phyloP scores from a whole-genome alignment of 2,797 vertebrate species.

The Sylvia borin region DNA sequence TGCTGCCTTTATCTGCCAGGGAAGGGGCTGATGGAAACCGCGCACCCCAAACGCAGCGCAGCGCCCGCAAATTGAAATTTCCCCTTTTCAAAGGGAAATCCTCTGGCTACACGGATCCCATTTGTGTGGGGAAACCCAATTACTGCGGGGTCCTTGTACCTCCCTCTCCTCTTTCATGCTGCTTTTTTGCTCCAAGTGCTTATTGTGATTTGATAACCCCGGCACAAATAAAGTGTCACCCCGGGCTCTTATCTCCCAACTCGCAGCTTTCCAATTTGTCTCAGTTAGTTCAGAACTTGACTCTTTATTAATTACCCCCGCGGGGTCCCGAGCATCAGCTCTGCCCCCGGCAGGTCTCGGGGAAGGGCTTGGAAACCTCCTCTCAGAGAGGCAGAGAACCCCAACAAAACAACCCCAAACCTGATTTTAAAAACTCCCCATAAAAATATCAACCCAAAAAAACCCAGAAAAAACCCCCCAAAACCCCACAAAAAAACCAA shows the following conservation, averaged over 20 bases:
- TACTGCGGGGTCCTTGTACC: not conserved
- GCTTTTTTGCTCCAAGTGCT: conserved; percentile 25
- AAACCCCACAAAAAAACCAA: too few relatives aligned
- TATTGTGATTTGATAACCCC: conserved; percentile 25
- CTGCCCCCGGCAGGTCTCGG: accelerated
- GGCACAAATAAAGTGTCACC: conserved; percentile 26
- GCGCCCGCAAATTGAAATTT: not conserved
- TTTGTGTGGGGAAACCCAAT: conserved; percentile 42
- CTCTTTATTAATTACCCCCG: conserved; percentile 23
- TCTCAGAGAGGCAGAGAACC: not conserved
- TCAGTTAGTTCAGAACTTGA: not conserved
- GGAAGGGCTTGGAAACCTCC: not conserved
- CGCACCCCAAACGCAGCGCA: not conserved
- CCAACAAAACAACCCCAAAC: not conserved
- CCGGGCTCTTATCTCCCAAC: conserved; percentile 35
- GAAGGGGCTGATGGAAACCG: not conserved
- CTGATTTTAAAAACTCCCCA: accelerated
- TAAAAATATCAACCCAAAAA: not conserved
- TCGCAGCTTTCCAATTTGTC: conserved; percentile 52
- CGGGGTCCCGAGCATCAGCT: not conserved
- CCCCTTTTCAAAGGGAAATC: not conserved
- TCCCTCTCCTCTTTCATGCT: not conserved
- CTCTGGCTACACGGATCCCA: not conserved
- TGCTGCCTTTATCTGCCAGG: not conserved
- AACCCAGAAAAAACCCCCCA: too few relatives aligned